Percentiles rank a stretch among this genome's conserved stretches.
Evolutionary conservation across 30 jellyfish, hydroid and myxozoan genomes (phyloP).

Genomic region (Aurelia sp.): DNA sequence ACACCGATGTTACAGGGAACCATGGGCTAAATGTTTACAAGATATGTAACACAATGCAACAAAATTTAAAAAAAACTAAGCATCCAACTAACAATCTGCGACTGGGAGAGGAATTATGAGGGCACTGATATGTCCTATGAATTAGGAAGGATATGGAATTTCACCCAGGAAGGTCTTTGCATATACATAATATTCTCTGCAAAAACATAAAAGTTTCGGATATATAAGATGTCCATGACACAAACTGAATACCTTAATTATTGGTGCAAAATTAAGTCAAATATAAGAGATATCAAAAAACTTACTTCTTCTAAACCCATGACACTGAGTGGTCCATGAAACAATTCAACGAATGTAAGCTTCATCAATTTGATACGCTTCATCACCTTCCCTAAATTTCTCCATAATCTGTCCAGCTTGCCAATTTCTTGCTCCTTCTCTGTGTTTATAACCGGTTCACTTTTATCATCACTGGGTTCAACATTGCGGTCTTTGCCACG

Average conservation of each 20-base stretch:
- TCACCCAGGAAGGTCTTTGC: no score
- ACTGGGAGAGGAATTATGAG: no score
- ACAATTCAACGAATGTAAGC: conserved; percentile 32
- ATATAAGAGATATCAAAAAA: background rate
- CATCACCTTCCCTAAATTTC: conserved; percentile 43
- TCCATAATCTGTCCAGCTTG: conserved; percentile 33
- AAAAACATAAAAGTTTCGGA: no score
- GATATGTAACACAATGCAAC: no score
- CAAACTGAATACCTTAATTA: background rate
- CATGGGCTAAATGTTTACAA: no score
- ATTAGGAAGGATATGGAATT: no score
- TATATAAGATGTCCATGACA: background rate
- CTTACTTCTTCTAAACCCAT: conserved; percentile 65
- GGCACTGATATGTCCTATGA: no score
- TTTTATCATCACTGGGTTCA: conserved; percentile 4
- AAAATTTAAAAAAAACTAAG: no score
- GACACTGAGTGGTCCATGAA: conserved; percentile 73
- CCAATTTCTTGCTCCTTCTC: conserved; percentile 17
- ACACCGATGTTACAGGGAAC: no score
- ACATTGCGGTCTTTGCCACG: conserved; percentile 30
- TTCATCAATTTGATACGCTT: conserved; percentile 63
- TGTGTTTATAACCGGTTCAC: background rate
- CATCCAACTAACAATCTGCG: no score
- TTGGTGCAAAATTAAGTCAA: background rate
- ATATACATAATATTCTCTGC: no score